Evolutionary conservation across 1,140 invertebrate species (phyloP).

Genomic region (Tenebrio molitor): DNA sequence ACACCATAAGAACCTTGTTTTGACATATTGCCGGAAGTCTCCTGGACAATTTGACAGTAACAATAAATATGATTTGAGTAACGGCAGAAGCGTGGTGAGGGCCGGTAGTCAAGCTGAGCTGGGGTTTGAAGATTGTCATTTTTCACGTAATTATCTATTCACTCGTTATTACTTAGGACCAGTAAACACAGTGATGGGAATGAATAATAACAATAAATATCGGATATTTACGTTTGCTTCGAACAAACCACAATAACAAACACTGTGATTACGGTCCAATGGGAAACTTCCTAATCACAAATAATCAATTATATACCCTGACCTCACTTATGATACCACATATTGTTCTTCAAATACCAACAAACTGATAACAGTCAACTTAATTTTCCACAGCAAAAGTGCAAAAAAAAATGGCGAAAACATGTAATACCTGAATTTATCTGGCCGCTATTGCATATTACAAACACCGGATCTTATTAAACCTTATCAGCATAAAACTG

Average conservation of each 20-base stretch:
- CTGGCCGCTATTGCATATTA: not conserved
- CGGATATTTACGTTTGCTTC: not conserved
- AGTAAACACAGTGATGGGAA: too few relatives aligned
- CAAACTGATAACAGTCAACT: not conserved
- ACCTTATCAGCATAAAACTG: constrained; percentile 9
- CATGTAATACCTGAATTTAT: not conserved
- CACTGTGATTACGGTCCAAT: not conserved
- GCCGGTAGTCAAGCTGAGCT: too few relatives aligned
- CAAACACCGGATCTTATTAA: constrained; percentile 12
- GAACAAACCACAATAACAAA: not conserved
- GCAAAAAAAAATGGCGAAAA: constrained; percentile 2
- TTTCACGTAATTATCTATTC: too few relatives aligned
- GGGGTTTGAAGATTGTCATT: too few relatives aligned
- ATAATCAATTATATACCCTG: constrained; percentile 1
- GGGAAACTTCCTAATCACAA: not conserved
- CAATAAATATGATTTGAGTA: too few relatives aligned
- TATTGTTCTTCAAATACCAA: constrained; percentile 34
- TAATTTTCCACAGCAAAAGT: too few relatives aligned
- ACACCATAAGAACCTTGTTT: too few relatives aligned
- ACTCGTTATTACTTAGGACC: too few relatives aligned
- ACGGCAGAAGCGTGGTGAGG: too few relatives aligned
- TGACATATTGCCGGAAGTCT: too few relatives aligned
- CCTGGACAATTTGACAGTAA: too few relatives aligned
- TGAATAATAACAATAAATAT: not conserved
- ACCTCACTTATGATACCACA: constrained; percentile 1